Evolutionary conservation across 2,113 vertebrate species (phyloP).

Genomic region (Sclerurus mexicanus): DNA sequence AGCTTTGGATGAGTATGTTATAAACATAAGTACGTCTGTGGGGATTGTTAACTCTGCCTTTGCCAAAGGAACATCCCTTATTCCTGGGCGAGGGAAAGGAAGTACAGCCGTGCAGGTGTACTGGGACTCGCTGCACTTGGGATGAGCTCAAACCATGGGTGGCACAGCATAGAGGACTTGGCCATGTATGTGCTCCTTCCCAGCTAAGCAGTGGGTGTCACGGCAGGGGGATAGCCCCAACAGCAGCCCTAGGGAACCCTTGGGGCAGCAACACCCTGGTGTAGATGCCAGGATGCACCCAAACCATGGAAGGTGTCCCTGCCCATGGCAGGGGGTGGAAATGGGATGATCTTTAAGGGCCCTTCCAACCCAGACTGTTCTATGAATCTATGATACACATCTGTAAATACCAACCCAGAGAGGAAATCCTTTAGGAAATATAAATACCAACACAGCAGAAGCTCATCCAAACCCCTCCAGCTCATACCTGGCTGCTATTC

Average conservation of each 20-base stretch:
- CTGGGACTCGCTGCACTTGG: neutral
- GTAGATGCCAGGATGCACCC: neutral
- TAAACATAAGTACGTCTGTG: neutral
- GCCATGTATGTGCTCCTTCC: neutral
- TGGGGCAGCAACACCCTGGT: neutral
- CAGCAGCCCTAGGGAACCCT: neutral
- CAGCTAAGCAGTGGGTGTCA: neutral
- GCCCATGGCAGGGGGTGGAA: accelerated
- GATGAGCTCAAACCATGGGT: neutral
- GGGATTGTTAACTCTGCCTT: slow-evolving; percentile 24
- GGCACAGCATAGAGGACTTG: neutral
- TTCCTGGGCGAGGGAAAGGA: neutral
- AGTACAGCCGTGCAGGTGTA: accelerated
- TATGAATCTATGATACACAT: neutral
- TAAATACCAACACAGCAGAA: neutral
- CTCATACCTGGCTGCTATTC: neutral
- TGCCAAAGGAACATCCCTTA: neutral
- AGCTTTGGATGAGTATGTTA: slow-evolving; percentile 40
- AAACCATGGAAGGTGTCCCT: neutral
- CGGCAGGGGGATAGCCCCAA: no score
- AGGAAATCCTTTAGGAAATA: neutral
- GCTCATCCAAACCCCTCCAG: neutral
- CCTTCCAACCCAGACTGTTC: neutral
- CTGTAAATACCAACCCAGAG: neutral
- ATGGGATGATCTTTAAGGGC: accelerated